Percentiles rank a stretch among this genome's conserved stretches.
Evolutionary conservation across 2,888 invertebrate genomes (phyloP).

Genomic region (Osmoderma eremita): DNA sequence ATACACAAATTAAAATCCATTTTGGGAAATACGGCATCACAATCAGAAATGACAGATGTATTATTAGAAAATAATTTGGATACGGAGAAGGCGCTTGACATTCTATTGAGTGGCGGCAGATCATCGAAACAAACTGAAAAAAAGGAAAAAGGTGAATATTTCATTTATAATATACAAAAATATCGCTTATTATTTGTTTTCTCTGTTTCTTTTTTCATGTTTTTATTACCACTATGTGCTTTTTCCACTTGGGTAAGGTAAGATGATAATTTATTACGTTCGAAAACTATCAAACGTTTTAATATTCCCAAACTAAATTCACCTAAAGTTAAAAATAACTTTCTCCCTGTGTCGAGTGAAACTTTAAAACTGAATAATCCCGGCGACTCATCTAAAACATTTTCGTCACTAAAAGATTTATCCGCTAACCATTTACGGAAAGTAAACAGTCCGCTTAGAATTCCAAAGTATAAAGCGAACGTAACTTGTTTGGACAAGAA

Average conservation of each 20-base stretch:
- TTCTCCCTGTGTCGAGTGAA: not conserved
- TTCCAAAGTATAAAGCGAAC: slow-evolving; percentile 2
- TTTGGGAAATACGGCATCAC: slow-evolving; percentile 67
- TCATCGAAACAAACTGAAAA: slow-evolving; percentile 45
- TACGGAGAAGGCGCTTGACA: slow-evolving; percentile 77
- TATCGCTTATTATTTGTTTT: slow-evolving; percentile 40
- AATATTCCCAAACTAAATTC: slow-evolving; percentile 50
- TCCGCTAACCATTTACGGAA: slow-evolving; percentile 47
- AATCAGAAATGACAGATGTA: slow-evolving; percentile 76
- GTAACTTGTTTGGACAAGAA: not conserved
- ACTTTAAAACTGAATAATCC: slow-evolving; percentile 39
- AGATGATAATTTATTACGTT: slow-evolving; percentile 57
- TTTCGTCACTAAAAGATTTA: slow-evolving; percentile 48
- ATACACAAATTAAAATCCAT: slow-evolving; percentile 84
- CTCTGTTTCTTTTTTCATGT: slow-evolving; percentile 56
- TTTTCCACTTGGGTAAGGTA: slow-evolving; percentile 64
- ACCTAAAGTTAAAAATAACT: slow-evolving; percentile 38
- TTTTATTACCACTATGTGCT: slow-evolving; percentile 48
- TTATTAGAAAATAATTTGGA: slow-evolving; percentile 79
- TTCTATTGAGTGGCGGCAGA: slow-evolving; percentile 64
- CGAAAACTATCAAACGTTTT: slow-evolving; percentile 46
- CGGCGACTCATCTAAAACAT: slow-evolving; percentile 36
- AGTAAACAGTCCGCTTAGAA: not conserved
- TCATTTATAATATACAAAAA: not conserved
- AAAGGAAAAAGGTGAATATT: slow-evolving; percentile 61